Evolutionary conservation across 2,113 vertebrate genomes (phyloP), one percentile per base, ranked within the genome.

Genomic region (Cairina moschata): DNA sequence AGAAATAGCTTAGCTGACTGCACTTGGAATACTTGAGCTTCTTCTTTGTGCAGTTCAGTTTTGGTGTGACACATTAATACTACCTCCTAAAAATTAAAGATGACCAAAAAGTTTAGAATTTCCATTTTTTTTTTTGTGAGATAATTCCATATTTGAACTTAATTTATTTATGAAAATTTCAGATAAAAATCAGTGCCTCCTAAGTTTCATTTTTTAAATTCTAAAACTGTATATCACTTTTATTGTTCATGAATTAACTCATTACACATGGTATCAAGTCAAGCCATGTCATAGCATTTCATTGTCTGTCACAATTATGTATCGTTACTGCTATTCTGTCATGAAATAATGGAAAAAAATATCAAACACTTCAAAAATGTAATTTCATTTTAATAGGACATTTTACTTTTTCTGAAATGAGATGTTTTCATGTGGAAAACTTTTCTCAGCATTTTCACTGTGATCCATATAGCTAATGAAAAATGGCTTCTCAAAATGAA

Each of bases 321-420:
- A 90, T 72, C 4, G 6, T 44, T 93, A 63, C 46, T 74, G 8
- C n/a, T 75, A 12, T 72, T 91, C 48, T 92, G 32, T 60, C 80
- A 92, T 11, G 32, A 95, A 84, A 92, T 75, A 93, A 91, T 86
- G 26, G 86, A 82, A 84, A 71, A 91, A 88, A 91, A 42, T 29
- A 75, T 86, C n/a, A 86, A 86, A 91, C 3, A 56, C 28, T 88
- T 88, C 65, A 84, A 89, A 89, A 81, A 89, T 22, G 11, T 78
- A 90, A 88, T 93, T 91, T 86, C 25, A 86, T 54, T 93, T 80
- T 63, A 59, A 72, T 38, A 82, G 22, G 68, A 56, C 5, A 55
- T 50, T 82, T 75, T 83, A 28, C 20, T 7, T 71, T 46, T 52
- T 29, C 29, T 75, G 31, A 73, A 89, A 83, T 40, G 3, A 83